A percentile compares a stretch with the other conserved stretches of the same genome.
These are phyloP conservation scores for Drosophila mauritiana DNA, from an alignment of 1,140 invertebrate genomes.

Conservation along the genomic window DNA sequence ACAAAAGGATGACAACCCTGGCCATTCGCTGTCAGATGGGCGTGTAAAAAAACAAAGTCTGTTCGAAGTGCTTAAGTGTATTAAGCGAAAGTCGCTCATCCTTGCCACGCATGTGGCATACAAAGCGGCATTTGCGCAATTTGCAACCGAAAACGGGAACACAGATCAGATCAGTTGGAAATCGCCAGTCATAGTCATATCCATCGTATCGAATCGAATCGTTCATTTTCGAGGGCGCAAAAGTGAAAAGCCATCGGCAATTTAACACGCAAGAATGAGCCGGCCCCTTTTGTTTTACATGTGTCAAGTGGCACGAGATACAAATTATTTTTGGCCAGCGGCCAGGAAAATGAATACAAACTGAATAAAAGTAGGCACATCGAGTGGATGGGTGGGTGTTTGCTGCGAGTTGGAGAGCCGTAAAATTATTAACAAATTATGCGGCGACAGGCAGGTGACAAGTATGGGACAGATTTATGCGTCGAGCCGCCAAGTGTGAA, in stretches of 20 bases:
- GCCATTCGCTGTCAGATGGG: slow-evolving; percentile 21
- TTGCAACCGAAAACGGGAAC: slow-evolving; percentile 29
- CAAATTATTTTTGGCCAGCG: slow-evolving; percentile 34
- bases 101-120: slow-evolving; percentile 56
- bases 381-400: slow-evolving; percentile 29
- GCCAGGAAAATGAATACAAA: slow-evolving; percentile 30
- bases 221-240: neutral
- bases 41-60: slow-evolving; percentile 16
- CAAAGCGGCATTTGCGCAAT: slow-evolving; percentile 62
- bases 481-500: slow-evolving; percentile 14
- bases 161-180: slow-evolving; percentile 3
- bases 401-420: neutral
- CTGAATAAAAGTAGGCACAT: neutral
- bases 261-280: slow-evolving; percentile 21
- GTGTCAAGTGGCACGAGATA: slow-evolving; percentile 29
- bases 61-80: slow-evolving; percentile 62
- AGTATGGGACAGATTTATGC: slow-evolving; percentile 57
- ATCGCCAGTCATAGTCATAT: slow-evolving; percentile 47
- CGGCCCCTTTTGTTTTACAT: slow-evolving; percentile 10
- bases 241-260: slow-evolving; percentile 17
- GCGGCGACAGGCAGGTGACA: slow-evolving; percentile 65
- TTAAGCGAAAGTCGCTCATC: slow-evolving; percentile 20
- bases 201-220: too few relatives aligned
- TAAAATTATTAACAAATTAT: slow-evolving; percentile 64
- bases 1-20: slow-evolving; percentile 43